Percentiles rank a stretch among this genome's conserved stretches.
phyloP scores from a whole-genome alignment of 2,888 invertebrate species.

The Polyploca ridens region DNA sequence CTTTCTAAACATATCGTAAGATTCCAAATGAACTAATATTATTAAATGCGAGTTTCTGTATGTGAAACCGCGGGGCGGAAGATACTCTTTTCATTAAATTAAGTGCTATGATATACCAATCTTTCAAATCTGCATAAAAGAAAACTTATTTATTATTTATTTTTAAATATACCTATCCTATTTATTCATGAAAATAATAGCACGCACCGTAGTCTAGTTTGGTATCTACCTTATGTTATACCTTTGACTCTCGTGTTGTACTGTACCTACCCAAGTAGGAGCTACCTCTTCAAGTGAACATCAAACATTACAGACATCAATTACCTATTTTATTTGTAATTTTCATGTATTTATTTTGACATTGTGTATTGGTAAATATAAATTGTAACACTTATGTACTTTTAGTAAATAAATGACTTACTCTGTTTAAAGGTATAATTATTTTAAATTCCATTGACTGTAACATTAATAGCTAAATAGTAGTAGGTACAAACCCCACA shows the following conservation, averaged over 20 bases:
- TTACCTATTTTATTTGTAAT: slow-evolving; percentile 24
- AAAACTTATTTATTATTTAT: too few species aligned
- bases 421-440: slow-evolving; percentile 7
- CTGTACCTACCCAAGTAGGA: background rate
- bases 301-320: background rate
- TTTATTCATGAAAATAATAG: background rate
- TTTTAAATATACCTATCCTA: background rate
- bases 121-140: too few species aligned
- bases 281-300: background rate
- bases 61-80: too few species aligned
- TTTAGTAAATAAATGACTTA: slow-evolving; percentile 46
- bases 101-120: too few species aligned
- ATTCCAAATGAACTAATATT: too few species aligned
- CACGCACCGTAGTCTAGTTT: background rate
- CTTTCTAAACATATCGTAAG: background rate
- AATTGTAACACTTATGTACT: slow-evolving; percentile 30
- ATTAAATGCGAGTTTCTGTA: too few species aligned
- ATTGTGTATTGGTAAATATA: slow-evolving; percentile 24
- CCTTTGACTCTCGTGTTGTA: slow-evolving; percentile 2
- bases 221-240: background rate
- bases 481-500: too few species aligned
- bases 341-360: slow-evolving; percentile 34
- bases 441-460: background rate
- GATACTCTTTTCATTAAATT: too few species aligned
- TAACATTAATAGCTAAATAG: too few species aligned